phyloP scores from a whole-genome alignment of 2,888 invertebrate genomes.

The Calephelis perditalis region DNA sequence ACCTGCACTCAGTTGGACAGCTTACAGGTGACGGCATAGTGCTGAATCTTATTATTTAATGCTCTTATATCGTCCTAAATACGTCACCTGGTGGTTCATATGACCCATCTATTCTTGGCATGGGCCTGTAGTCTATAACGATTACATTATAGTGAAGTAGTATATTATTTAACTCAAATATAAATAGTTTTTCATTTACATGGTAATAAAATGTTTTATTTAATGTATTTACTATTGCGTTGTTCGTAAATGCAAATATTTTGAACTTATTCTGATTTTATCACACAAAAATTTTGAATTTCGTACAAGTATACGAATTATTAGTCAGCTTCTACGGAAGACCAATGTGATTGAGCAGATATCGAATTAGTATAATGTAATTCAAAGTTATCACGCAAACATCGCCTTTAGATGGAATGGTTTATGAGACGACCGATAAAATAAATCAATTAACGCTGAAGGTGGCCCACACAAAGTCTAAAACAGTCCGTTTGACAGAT shows the following conservation, averaged over 20 bases:
- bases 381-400: slow-evolving; percentile 16
- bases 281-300: slow-evolving; percentile 23
- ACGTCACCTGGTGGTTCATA: too few species aligned
- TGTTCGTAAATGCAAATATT: slow-evolving; percentile 7
- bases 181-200: background rate
- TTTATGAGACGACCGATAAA: slow-evolving; percentile 22
- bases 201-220: background rate
- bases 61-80: too few species aligned
- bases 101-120: too few species aligned
- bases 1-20: too few species aligned
- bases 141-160: background rate
- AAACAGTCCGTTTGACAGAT: too few species aligned
- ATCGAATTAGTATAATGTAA: slow-evolving; percentile 16
- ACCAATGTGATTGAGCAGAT: slow-evolving; percentile 48
- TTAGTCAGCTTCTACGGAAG: slow-evolving; percentile 56
- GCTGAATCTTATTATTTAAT: too few species aligned
- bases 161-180: slow-evolving; percentile 1
- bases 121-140: too few species aligned
- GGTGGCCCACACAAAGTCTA: slow-evolving; percentile 21
- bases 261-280: background rate
- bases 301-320: slow-evolving; percentile 25
- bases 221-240: slow-evolving; percentile 6
- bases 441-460: slow-evolving; percentile 11
- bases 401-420: slow-evolving; percentile 25
- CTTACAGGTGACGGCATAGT: too few species aligned